phyloP scores from a whole-genome alignment of 2,888 invertebrate species.

The Diarsia rubi region DNA sequence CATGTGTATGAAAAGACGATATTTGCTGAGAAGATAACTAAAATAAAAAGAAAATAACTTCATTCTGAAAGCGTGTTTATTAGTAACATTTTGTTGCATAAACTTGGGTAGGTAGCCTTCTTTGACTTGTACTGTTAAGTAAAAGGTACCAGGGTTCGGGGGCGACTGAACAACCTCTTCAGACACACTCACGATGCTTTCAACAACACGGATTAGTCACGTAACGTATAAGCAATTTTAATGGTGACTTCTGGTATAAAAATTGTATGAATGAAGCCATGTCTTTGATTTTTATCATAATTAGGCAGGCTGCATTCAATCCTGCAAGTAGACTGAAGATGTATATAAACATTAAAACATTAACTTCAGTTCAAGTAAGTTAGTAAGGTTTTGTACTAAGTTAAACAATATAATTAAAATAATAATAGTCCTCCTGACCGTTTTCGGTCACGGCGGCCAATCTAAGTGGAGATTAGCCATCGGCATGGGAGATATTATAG shows the following conservation, averaged over 20 bases:
- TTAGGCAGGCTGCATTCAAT: not conserved
- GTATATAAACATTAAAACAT: not conserved
- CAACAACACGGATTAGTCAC: slow-evolving; percentile 45
- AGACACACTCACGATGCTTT: slow-evolving; percentile 42
- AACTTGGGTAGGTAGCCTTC: not conserved
- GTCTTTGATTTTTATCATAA: not conserved
- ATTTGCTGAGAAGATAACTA: not conserved
- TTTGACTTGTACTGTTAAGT: not conserved
- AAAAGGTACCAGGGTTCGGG: not conserved
- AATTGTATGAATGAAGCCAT: not conserved
- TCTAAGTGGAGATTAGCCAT: too few species aligned
- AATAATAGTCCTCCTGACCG: too few species aligned
- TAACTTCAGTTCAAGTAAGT: not conserved
- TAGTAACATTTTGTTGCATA: not conserved
- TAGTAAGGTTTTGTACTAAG: too few species aligned
- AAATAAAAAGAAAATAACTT: not conserved
- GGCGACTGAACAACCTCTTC: slow-evolving; percentile 38
- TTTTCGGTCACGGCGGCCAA: too few species aligned
- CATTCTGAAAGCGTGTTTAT: not conserved
- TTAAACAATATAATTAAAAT: too few species aligned
- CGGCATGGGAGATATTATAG: too few species aligned
- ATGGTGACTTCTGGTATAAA: not conserved
- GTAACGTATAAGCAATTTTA: slow-evolving; percentile 27
- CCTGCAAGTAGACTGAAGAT: not conserved
- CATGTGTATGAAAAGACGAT: too few species aligned